These are phyloP conservation scores for Harmothoe impar DNA, from an alignment of 2,888 invertebrate genomes.

Conservation along the genomic window DNA sequence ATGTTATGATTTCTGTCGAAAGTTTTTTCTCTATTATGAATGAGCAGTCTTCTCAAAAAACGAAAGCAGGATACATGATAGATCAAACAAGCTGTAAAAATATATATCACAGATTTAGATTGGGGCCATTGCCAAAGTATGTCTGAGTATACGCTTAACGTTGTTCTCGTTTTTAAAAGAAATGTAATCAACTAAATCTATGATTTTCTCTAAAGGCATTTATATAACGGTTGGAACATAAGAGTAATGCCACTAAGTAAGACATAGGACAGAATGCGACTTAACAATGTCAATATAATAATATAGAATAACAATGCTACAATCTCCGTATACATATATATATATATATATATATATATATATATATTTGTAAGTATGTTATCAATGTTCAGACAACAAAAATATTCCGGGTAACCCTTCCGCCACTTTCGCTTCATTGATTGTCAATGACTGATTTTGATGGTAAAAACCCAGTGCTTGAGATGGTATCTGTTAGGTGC, in stretches of 20 bases:
- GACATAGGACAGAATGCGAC: neutral
- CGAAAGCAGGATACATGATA: slow-evolving; percentile 5
- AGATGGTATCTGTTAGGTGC: neutral
- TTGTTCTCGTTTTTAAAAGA: neutral
- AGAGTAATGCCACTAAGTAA: neutral
- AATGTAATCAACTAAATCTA: neutral
- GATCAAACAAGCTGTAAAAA: neutral
- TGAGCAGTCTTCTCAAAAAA: neutral
- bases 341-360: too few relatives aligned
- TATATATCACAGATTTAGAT: slow-evolving; percentile 40
- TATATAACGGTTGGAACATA: neutral
- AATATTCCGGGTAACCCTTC: neutral
- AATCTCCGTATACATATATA: slow-evolving; percentile 23
- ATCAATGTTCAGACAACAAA: slow-evolving; percentile 4
- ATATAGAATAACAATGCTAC: neutral
- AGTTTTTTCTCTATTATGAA: neutral
- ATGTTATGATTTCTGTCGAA: neutral
- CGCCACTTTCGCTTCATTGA: neutral
- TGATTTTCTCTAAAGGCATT: neutral
- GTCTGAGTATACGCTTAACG: neutral
- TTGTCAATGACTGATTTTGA: neutral
- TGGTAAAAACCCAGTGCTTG: neutral
- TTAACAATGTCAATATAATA: slow-evolving; percentile 17
- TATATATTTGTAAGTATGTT: neutral
- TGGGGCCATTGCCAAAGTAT: neutral